Evolutionary conservation across 2,797 vertebrate species (phyloP).

Genomic region (Cetoscarus ocellatus): DNA sequence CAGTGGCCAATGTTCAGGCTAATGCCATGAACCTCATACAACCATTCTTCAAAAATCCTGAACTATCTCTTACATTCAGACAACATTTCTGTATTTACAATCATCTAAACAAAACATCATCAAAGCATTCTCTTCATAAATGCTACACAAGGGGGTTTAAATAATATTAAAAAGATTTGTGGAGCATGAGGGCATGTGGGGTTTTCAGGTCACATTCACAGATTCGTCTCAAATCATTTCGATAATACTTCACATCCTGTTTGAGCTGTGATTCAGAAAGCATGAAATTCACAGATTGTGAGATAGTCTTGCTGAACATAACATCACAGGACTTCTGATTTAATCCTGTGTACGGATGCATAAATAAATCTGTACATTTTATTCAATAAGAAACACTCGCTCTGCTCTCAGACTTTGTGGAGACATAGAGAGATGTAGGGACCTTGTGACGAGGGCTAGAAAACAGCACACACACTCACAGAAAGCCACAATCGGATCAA

Average conservation of each 20-base stretch:
- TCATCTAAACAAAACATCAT: too few species aligned
- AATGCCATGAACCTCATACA: too few species aligned
- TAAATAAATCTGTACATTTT: slow-evolving; percentile 41
- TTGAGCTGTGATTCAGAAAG: slow-evolving; percentile 38
- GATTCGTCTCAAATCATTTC: slow-evolving; percentile 31
- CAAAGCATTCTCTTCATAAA: too few species aligned
- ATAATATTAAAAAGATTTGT: slow-evolving; percentile 12
- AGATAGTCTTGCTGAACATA: slow-evolving; percentile 9
- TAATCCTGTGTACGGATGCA: slow-evolving; percentile 26
- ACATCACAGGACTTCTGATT: slow-evolving; percentile 57
- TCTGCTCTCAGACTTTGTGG: slow-evolving; percentile 43
- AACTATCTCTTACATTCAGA: too few species aligned
- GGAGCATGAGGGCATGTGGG: slow-evolving; percentile 16
- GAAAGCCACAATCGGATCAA: slow-evolving; percentile 68
- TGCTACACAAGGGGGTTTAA: too few species aligned
- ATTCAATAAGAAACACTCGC: slow-evolving; percentile 39
- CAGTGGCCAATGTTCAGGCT: too few species aligned
- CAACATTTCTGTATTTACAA: too few species aligned
- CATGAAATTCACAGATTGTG: slow-evolving; percentile 23
- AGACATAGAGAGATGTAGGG: slow-evolving; percentile 46
- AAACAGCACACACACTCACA: slow-evolving; percentile 27
- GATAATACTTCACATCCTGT: slow-evolving; percentile 11
- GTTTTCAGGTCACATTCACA: slow-evolving; percentile 44
- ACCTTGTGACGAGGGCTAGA: slow-evolving; percentile 41
- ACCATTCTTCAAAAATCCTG: too few species aligned